Base-by-base conservation (phyloP, 2,113 vertebrate genomes). In the Thryonomys swinderianus region DNA sequence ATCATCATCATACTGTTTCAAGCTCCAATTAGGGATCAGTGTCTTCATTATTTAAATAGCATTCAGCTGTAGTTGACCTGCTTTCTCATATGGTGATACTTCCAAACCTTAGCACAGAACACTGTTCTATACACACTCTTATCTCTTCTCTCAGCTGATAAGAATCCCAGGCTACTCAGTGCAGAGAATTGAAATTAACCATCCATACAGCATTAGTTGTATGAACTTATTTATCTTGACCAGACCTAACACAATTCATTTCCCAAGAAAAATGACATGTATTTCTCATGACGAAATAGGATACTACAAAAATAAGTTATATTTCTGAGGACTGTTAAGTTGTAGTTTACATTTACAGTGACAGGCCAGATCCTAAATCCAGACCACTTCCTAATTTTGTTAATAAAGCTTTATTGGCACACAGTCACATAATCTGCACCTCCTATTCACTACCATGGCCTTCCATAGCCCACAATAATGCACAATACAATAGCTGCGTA, bases 331-430 rank as follows among this genome's bases (percentile, higher is more conserved):
- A 79, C 13, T 81, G 5, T n/a, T 48, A 42, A 20, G 42, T 18
- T 92, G 7, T 57, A 16, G 30, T 51, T n/a, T 32, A 80, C 82
- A 80, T 21, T 57, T 7, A 48, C 25, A 85, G 61, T 30, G 18
- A 7, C 8, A 89, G 48, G 45, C 21, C 61, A 89, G 40, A 93
- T 83, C 16, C 55, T n/a, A 91, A 86, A 61, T 25, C 40, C 34
- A 64, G 48, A 12, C 32, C 11, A 67, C 53, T 57, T 90, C 7
- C 48, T 78, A 27, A 27, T 73, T 73, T 93, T 90, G 10, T 51
- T 64, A 82, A 91, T 96, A 91, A 97, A 93, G 51, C 53, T 96
- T 91, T 93, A 73, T 62, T 91, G 74, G 42, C 11, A 25, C 12
- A 34, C 20, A 37, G 17, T 89, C 37, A 84, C 9, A 78, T 42